phyloP scores from a whole-genome alignment of 1,140 invertebrate species.

The Nilaparvata lugens region DNA sequence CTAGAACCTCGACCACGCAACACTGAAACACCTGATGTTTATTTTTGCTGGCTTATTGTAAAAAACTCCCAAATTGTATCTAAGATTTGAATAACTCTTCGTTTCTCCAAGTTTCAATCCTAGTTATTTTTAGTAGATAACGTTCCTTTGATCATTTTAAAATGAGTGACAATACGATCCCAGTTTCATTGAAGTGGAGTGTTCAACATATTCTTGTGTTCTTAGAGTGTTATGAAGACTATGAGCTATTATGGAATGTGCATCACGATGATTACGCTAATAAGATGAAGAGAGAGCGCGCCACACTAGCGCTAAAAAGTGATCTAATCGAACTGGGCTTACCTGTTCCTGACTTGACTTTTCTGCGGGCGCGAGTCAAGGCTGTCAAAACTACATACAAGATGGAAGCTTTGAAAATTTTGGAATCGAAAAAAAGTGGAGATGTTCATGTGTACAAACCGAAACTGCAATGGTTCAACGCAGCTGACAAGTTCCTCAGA shows the following conservation, averaged over 20 bases:
- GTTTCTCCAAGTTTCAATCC: no score
- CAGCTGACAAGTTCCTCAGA: conserved; percentile 6
- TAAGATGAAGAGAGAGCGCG: conserved; percentile 4
- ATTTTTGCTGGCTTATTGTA: no score
- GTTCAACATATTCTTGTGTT: neutral
- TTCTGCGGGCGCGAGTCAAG: conserved; percentile 4
- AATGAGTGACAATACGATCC: no score
- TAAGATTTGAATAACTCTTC: no score
- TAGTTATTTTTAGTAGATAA: no score
- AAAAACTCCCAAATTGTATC: no score
- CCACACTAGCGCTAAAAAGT: conserved; percentile 1
- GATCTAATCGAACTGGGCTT: neutral
- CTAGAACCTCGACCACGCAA: no score
- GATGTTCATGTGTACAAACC: conserved; percentile 9
- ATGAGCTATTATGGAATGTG: conserved; percentile 12
- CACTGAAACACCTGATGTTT: no score
- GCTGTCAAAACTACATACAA: conserved; percentile 6
- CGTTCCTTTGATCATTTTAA: no score
- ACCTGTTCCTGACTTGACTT: conserved; percentile 5
- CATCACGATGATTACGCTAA: conserved; percentile 3
- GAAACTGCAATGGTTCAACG: conserved; percentile 12
- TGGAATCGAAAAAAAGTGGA: neutral
- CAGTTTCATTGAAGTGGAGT: neutral
- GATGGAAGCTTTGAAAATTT: conserved; percentile 6
- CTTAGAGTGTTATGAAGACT: conserved; percentile 6